Conservation (phyloP, 2,888 invertebrate species). For the Ormyrus rosae region DNA sequence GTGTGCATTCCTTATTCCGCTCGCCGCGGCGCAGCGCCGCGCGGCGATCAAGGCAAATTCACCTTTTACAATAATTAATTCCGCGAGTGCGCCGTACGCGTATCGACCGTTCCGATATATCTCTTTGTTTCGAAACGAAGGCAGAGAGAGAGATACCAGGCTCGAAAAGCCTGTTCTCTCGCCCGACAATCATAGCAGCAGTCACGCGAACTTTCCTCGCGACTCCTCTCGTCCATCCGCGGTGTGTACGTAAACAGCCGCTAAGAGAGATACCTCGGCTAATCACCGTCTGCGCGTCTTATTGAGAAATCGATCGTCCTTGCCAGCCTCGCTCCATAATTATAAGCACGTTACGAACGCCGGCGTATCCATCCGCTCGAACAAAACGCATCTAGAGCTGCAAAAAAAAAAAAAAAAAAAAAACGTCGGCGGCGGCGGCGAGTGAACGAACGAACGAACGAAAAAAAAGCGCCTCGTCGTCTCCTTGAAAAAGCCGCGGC, state of each 20-base stretch:
- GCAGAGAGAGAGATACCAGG: too few species aligned
- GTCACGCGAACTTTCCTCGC: slow-evolving; percentile 9
- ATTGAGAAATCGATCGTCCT: slow-evolving; percentile 74
- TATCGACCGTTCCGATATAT: too few species aligned
- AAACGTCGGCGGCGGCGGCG: neutral
- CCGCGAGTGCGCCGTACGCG: too few species aligned
- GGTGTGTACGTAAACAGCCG: neutral
- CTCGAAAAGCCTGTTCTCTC: neutral
- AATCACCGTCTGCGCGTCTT: slow-evolving; percentile 56
- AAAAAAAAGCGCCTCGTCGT: slow-evolving; percentile 25
- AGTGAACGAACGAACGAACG: neutral
- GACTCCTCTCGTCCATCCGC: neutral
- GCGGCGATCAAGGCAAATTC: too few species aligned
- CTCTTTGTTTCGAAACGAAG: too few species aligned
- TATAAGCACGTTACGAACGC: slow-evolving; percentile 73
- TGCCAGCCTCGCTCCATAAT: slow-evolving; percentile 68
- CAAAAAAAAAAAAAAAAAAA: slow-evolving; percentile 6
- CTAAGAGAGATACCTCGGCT: neutral
- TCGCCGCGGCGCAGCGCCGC: too few species aligned
- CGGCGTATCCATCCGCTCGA: neutral
- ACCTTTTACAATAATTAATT: too few species aligned
- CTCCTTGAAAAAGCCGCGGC: slow-evolving; percentile 48
- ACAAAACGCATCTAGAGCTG: neutral
- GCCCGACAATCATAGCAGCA: neutral
- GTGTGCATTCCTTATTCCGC: too few species aligned